A percentile compares a stretch with the other conserved stretches of the same genome.
phyloP scores from a whole-genome alignment of 2,797 vertebrate species.

The Poeciliopsis infans region DNA sequence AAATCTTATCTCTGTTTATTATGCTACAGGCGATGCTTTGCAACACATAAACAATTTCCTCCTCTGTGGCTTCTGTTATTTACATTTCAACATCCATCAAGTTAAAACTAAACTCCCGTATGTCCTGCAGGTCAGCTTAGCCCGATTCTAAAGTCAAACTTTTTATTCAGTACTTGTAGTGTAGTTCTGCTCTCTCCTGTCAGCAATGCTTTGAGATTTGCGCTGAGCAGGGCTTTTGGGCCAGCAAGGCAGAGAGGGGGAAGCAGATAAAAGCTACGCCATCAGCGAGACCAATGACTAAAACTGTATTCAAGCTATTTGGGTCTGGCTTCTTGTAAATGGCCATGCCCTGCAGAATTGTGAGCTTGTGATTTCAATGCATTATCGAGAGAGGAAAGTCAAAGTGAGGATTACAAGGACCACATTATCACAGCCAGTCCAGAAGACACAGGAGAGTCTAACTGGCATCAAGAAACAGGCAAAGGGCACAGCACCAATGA shows the following conservation, averaged over 20 bases:
- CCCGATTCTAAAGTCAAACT: slow-evolving; percentile 25
- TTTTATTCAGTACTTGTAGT: slow-evolving; percentile 37
- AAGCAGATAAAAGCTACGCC: slow-evolving; percentile 44
- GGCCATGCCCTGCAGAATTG: slow-evolving; percentile 63
- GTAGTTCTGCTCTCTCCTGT: slow-evolving; percentile 30
- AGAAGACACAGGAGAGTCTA: slow-evolving; percentile 58
- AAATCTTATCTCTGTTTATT: neutral
- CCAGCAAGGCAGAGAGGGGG: slow-evolving; percentile 16
- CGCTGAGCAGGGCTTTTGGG: slow-evolving; percentile 43
- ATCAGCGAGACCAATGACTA: slow-evolving; percentile 56
- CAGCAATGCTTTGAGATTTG: slow-evolving; percentile 38
- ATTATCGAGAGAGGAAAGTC: slow-evolving; percentile 57
- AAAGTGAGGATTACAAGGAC: slow-evolving; percentile 69
- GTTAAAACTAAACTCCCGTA: slow-evolving; percentile 15
- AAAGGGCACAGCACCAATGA: slow-evolving; percentile 33
- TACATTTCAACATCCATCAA: slow-evolving; percentile 17
- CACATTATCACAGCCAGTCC: slow-evolving; percentile 65
- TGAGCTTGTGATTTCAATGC: slow-evolving; percentile 62
- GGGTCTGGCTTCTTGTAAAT: slow-evolving; percentile 53
- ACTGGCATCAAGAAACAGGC: slow-evolving; percentile 39
- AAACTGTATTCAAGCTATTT: slow-evolving; percentile 53
- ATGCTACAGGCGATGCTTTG: neutral
- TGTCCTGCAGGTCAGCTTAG: slow-evolving; percentile 28
- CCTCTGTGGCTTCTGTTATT: neutral
- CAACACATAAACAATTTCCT: neutral